Evolutionary conservation across 2,113 vertebrate species (phyloP).

Genomic region (Glareola pratincola): DNA sequence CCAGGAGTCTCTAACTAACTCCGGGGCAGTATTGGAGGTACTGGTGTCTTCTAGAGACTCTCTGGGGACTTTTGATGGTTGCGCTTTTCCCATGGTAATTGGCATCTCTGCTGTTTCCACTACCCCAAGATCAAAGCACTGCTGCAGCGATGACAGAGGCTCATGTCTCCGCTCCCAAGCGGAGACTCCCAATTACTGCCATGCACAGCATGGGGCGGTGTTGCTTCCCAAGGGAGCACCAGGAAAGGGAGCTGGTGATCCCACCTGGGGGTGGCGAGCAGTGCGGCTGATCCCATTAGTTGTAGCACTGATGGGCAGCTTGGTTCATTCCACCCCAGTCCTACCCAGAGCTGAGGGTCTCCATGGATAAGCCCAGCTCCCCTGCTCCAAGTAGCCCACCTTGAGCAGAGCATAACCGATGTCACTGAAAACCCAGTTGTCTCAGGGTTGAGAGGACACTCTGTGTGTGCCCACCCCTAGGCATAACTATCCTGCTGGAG

Average conservation of each 20-base stretch:
- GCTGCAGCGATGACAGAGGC: background rate
- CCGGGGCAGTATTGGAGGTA: background rate
- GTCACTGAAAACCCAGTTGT: background rate
- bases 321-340: background rate
- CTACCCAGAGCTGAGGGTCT: too few relatives aligned
- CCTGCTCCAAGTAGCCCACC: background rate
- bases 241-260: background rate
- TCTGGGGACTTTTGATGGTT: background rate
- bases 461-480: background rate
- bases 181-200: background rate
- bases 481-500: background rate
- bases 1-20: background rate
- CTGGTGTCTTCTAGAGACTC: background rate
- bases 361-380: background rate
- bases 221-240: background rate
- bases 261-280: background rate
- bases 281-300: accelerated
- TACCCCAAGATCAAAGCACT: background rate
- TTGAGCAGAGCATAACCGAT: background rate
- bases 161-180: background rate
- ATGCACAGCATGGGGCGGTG: accelerated
- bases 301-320: accelerated
- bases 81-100: background rate
- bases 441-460: background rate
- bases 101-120: background rate